phyloP scores from a whole-genome alignment of 2,888 invertebrate genomes.

The Dascillus cervinus region DNA sequence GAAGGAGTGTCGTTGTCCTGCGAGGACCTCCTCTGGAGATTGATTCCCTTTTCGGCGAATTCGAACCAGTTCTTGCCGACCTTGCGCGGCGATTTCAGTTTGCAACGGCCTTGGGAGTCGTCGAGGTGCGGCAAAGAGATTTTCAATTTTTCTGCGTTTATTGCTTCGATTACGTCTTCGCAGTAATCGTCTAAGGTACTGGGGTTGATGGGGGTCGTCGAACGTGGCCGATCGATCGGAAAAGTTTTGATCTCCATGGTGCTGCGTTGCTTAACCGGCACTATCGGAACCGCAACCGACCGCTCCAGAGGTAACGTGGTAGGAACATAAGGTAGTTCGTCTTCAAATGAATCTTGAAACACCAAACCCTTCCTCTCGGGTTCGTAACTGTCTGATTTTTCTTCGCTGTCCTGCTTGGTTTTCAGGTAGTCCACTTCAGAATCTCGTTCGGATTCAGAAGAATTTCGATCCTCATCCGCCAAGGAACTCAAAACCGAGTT shows the following conservation, averaged over 20 bases:
- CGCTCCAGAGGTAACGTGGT: slow-evolving; percentile 84
- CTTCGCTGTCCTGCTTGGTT: slow-evolving; percentile 34
- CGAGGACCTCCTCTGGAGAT: slow-evolving; percentile 32
- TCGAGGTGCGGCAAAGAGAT: slow-evolving; percentile 61
- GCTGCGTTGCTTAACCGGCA: slow-evolving; percentile 67
- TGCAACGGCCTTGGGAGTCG: slow-evolving; percentile 35
- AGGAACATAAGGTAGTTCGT: slow-evolving; percentile 79
- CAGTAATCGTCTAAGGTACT: slow-evolving; percentile 66
- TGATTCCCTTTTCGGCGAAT: slow-evolving; percentile 57
- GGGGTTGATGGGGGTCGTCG: slow-evolving; percentile 65
- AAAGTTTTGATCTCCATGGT: slow-evolving; percentile 57
- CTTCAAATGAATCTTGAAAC: slow-evolving; percentile 75
- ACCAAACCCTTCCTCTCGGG: slow-evolving; percentile 71
- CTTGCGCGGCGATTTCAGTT: slow-evolving; percentile 47
- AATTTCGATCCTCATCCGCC: slow-evolving; percentile 45
- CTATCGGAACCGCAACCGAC: slow-evolving; percentile 70
- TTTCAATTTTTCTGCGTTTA: slow-evolving; percentile 53
- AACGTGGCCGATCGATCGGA: slow-evolving; percentile 66
- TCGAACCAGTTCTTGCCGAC: slow-evolving; percentile 48
- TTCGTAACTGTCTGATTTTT: slow-evolving; percentile 47
- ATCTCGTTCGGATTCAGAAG: slow-evolving; percentile 68
- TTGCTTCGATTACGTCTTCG: slow-evolving; percentile 35
- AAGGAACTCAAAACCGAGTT: slow-evolving; percentile 10
- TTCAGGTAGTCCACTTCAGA: slow-evolving; percentile 47
- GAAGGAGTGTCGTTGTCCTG: slow-evolving; percentile 28